Base-by-base conservation (phyloP, 2,888 invertebrate species). In the Coelogynopora nodosa region DNA sequence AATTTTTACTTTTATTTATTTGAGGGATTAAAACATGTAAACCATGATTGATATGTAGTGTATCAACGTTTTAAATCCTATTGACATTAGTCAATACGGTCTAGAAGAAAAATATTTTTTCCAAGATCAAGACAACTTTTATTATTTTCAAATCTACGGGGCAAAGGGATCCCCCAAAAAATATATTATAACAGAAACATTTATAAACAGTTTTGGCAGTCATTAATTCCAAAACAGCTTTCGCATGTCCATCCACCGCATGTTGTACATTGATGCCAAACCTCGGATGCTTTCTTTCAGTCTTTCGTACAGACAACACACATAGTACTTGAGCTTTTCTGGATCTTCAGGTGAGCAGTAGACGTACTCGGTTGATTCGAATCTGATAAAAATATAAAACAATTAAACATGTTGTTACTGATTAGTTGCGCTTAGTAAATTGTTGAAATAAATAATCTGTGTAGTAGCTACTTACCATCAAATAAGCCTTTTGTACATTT, bases 401-500 rank as follows among this genome's bases (percentile, higher is more conserved):
- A 13, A 23, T 74, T 74, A 74, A 74, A 74, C 27, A 74, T 74
- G 74, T 23, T 74, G 74, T 74, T 74, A 74, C 74, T 74, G 5
- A 74, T 74, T 74, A 74, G 74, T 74, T 74, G 74, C 23, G 74
- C 74, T 74, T 74, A 74, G 74, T 74, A 74, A 23, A 74, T 74
- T 74, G 74, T 74, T 26, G 18, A 74, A 74, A 74, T 74, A 74
- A 74, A 26, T 26, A 74, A 74, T 74, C 18, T 74, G 23, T 74
- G 74, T 74, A 23, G 74, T 74, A 74, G 74, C 5, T 74, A 74
- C 74, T 74, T 74, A 74, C 74, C 74, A 74, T 74, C 5, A 74
- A 74, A 74, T 74, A 74, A 74, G 27, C 74, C 74, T 74, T 74
- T 74, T 74, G 74, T 74, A 74, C 74, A 74, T 74, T 74, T 74